Evolutionary conservation across 2,113 vertebrate genomes (phyloP).

Genomic region (Struthidea cinerea): DNA sequence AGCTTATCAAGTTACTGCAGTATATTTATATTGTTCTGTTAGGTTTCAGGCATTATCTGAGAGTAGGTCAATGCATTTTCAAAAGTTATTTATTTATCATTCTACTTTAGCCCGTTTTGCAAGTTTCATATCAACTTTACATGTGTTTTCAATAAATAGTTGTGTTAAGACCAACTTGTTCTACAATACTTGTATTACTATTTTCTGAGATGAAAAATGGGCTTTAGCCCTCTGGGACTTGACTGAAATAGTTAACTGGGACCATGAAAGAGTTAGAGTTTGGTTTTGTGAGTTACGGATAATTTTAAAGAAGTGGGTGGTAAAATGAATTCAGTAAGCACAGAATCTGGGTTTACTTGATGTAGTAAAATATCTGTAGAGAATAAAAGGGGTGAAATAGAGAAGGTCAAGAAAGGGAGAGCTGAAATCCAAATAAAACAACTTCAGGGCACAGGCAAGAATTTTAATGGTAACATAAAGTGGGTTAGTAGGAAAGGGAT

Average conservation of each 20-base stretch:
- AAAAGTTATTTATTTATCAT: neutral
- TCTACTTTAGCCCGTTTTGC: neutral
- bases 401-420: neutral
- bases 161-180: neutral
- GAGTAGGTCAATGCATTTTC: neutral
- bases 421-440: neutral
- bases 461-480: neutral
- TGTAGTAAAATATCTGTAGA: neutral
- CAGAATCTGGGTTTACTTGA: neutral
- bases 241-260: neutral
- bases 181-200: neutral
- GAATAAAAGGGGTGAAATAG: neutral
- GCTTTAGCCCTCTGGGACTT: neutral
- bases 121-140: neutral
- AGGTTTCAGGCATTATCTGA: constrained; percentile 4
- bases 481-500: neutral
- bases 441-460: neutral
- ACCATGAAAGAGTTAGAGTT: neutral
- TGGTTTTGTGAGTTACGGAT: neutral
- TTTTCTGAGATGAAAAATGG: neutral
- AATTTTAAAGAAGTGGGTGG: neutral
- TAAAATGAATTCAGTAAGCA: neutral
- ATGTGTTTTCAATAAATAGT: constrained; percentile 10
- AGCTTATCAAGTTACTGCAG: constrained; percentile 37
- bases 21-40: neutral